Percentiles rank a stretch among this genome's conserved stretches.
These are phyloP conservation scores for Parnassius mnemosyne DNA, from an alignment of 2,888 invertebrate genomes.

Conservation along the genomic window DNA sequence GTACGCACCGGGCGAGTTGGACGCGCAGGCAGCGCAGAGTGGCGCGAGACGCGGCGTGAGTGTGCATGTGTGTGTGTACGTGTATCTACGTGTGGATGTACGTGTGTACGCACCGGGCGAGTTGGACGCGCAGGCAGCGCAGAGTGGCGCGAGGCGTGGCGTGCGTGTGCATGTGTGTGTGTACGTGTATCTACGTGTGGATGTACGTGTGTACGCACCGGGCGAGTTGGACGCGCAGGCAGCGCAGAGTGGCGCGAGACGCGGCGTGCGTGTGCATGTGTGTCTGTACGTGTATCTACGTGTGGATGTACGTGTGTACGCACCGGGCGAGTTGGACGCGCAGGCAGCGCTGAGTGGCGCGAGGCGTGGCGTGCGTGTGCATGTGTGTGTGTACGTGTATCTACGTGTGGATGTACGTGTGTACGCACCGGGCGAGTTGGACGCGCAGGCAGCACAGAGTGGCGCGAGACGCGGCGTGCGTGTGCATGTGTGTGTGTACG, in stretches of 20 bases:
- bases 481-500: no score
- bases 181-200: no score
- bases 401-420: no score
- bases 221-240: conserved; percentile 82
- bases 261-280: conserved; percentile 65
- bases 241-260: conserved; percentile 92
- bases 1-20: conserved; percentile 31
- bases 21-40: conserved; percentile 91
- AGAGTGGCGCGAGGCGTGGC: conserved; percentile 91
- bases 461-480: conserved; percentile 87
- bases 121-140: conserved; percentile 86
- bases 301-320: not conserved
- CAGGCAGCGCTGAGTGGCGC: conserved; percentile 95
- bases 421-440: conserved; percentile 31
- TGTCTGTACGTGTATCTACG: no score
- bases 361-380: conserved; percentile 78
- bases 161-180: conserved; percentile 37
- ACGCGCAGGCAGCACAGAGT: conserved; percentile 91
- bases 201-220: not conserved
- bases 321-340: conserved; percentile 57
- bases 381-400: no score
- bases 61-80: no score
- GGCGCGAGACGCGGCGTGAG: conserved; percentile 87
- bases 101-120: conserved; percentile 25
- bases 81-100: no score